phyloP scores from a whole-genome alignment of 2,113 vertebrate species.

The Neogale vison region DNA sequence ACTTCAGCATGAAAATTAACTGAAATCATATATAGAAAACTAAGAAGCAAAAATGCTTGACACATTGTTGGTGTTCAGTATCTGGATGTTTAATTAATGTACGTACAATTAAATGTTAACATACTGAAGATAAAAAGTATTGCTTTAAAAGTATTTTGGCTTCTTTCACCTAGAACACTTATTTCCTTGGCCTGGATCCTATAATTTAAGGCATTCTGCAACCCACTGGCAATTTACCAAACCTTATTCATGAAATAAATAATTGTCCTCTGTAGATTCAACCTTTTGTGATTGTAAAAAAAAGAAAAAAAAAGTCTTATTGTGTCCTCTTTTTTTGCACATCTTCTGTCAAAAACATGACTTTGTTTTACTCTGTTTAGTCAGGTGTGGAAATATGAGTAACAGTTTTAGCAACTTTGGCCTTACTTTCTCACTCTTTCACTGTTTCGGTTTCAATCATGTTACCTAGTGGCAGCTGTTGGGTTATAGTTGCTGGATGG shows the following conservation, averaged over 20 bases:
- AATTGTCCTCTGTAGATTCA: background rate
- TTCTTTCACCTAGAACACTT: background rate
- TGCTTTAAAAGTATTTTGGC: background rate
- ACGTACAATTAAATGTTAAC: background rate
- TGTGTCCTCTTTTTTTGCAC: background rate
- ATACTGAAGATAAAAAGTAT: background rate
- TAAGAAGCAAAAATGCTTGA: background rate
- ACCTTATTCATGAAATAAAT: background rate
- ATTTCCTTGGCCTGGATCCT: background rate
- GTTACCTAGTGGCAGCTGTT: background rate
- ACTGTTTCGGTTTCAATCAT: background rate
- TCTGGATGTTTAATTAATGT: background rate
- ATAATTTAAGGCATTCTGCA: background rate
- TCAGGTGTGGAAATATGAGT: background rate
- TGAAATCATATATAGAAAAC: background rate
- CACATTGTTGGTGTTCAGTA: background rate
- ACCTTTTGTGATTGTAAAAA: background rate
- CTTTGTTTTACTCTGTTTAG: background rate
- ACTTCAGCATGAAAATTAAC: background rate
- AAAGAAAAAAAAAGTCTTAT: background rate
- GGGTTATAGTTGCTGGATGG: background rate
- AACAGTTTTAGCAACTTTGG: background rate
- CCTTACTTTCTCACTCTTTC: constrained; percentile 7
- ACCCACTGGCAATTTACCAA: background rate
- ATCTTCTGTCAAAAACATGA: background rate